phyloP scores from a whole-genome alignment of 1,140 invertebrate genomes.

The Leptinotarsa texana region DNA sequence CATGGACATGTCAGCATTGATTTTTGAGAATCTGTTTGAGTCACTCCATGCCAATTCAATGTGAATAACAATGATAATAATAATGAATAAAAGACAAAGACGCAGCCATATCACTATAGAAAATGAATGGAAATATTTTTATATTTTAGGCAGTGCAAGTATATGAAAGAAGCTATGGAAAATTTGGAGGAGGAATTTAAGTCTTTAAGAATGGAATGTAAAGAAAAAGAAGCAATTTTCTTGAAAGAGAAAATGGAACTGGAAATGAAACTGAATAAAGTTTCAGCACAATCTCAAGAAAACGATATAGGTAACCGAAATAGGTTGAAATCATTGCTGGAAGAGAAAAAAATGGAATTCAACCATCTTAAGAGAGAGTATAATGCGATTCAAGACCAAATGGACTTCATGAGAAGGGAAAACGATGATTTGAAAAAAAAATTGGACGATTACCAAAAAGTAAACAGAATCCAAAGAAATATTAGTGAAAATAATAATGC shows the following conservation, averaged over 20 bases:
- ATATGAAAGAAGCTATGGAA: conserved; percentile 62
- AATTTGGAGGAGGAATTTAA: conserved; percentile 68
- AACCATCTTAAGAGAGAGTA: conserved; percentile 74
- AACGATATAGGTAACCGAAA: conserved; percentile 66
- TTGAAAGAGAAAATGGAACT: conserved; percentile 71
- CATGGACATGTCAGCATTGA: no score
- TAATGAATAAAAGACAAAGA: no score
- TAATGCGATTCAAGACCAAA: conserved; percentile 70
- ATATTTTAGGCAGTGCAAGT: conserved; percentile 55
- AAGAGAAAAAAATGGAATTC: conserved; percentile 76
- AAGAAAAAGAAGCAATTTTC: conserved; percentile 71
- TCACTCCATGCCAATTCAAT: no score
- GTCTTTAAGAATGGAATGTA: conserved; percentile 69
- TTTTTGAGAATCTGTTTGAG: no score
- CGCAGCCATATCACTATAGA: no score
- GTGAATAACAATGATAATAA: no score
- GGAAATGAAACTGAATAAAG: conserved; percentile 69
- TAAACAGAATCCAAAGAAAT: conserved; percentile 78
- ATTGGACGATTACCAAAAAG: conserved; percentile 83
- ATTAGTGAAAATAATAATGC: conserved; percentile 74
- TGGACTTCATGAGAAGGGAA: conserved; percentile 71
- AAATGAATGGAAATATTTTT: no score
- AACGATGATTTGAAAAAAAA: conserved; percentile 81
- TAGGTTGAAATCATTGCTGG: conserved; percentile 68
- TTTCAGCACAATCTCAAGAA: conserved; percentile 65